These are phyloP conservation scores for Coptodon rendalli DNA, from an alignment of 2,113 vertebrate species.

Conservation along the genomic window DNA sequence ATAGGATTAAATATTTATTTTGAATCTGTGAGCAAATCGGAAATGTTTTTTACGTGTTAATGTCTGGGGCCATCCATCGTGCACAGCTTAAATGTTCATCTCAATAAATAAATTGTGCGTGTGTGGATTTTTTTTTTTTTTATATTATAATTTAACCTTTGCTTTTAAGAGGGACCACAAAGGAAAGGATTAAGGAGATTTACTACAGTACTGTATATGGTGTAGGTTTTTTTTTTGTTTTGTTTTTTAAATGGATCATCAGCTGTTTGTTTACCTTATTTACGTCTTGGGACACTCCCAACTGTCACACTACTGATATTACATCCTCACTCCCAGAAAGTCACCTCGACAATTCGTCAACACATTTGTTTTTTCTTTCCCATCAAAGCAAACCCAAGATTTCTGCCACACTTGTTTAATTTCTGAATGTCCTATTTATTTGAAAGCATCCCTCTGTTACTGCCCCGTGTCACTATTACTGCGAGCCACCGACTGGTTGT, in stretches of 20 bases:
- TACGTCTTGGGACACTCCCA: conserved; percentile 21
- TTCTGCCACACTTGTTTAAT: not conserved
- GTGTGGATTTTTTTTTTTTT: not conserved
- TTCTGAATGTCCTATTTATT: conserved; percentile 45
- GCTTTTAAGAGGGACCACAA: conserved; percentile 53
- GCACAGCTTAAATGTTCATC: conserved; percentile 22
- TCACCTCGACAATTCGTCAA: not conserved
- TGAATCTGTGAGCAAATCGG: conserved; percentile 19
- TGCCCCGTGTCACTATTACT: not conserved
- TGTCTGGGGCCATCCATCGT: not conserved
- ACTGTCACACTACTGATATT: conserved; percentile 57
- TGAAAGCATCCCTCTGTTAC: not conserved
- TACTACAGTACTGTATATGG: conserved; percentile 51
- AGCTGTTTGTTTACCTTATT: conserved; percentile 32
- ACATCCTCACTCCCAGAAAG: conserved; percentile 1
- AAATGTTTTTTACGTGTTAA: not conserved
- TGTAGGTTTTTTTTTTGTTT: not conserved
- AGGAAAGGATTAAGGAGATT: not conserved
- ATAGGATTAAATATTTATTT: conserved; percentile 53
- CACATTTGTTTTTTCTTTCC: conserved; percentile 6
- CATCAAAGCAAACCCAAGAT: not conserved
- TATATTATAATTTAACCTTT: conserved; percentile 13
- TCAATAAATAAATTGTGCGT: not conserved
- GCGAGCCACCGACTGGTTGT: conserved; percentile 30
- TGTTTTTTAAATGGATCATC: not conserved